phyloP scores from a whole-genome alignment of 2,113 vertebrate species.

The Tonatia bakeri region DNA sequence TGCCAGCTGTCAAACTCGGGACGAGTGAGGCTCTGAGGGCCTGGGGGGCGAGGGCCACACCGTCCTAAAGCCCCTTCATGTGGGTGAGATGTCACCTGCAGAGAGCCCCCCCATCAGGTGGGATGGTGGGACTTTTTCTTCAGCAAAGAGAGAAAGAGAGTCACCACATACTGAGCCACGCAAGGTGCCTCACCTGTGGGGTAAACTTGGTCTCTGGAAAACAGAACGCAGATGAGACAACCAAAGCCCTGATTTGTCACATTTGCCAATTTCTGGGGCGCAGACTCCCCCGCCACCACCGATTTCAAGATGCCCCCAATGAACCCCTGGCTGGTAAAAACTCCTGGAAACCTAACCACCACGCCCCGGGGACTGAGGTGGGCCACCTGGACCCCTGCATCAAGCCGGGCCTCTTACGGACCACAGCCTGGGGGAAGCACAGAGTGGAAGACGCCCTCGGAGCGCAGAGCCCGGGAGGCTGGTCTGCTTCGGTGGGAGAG shows the following conservation, averaged over 20 bases:
- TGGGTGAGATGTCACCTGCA: accelerated
- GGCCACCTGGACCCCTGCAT: neutral
- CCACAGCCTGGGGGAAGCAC: accelerated
- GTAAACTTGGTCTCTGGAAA: neutral
- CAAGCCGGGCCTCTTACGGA: neutral
- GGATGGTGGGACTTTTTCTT: neutral
- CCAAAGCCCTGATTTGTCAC: neutral
- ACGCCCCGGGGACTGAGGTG: neutral
- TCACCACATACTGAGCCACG: accelerated
- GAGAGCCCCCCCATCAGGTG: too few species aligned
- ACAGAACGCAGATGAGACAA: neutral
- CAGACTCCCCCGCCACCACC: neutral
- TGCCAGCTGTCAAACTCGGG: too few species aligned
- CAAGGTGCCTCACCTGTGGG: accelerated
- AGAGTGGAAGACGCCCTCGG: accelerated
- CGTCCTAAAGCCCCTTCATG: neutral
- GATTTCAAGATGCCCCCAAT: neutral
- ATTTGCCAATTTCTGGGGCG: accelerated
- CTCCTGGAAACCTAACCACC: neutral
- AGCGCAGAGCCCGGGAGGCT: neutral
- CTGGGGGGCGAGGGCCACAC: accelerated
- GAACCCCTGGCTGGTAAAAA: neutral
- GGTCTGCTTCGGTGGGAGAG: neutral
- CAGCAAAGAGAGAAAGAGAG: neutral
- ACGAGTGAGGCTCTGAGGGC: accelerated